phyloP scores from a whole-genome alignment of 2,113 vertebrate genomes.

The Gambusia affinis region DNA sequence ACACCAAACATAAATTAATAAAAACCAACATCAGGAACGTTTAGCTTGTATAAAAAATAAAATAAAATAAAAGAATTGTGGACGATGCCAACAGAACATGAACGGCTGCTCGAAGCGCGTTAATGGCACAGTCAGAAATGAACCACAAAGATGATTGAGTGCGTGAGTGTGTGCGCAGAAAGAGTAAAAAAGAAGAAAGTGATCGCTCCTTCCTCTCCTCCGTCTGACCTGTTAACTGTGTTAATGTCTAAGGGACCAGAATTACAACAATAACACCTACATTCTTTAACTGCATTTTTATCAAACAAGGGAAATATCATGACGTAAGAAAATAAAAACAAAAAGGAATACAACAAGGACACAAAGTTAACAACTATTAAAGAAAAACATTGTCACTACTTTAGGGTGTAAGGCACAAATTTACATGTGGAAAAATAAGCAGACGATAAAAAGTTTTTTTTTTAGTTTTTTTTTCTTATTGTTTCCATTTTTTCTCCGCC shows the following conservation, averaged over 20 bases:
- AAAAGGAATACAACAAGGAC: conserved; percentile 72
- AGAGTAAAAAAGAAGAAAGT: conserved; percentile 28
- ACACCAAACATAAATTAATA: conserved; percentile 66
- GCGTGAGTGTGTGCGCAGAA: conserved; percentile 19
- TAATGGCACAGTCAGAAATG: conserved; percentile 88
- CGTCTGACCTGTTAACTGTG: conserved; percentile 55
- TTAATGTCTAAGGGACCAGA: conserved; percentile 73
- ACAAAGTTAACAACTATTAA: conserved; percentile 84
- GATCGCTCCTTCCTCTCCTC: conserved; percentile 38
- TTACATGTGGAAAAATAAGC: conserved; percentile 97
- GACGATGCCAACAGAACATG: conserved; percentile 75
- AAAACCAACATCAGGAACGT: conserved; percentile 71
- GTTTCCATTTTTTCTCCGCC: conserved; percentile 34
- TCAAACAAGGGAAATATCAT: conserved; percentile 80
- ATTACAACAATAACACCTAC: conserved; percentile 82
- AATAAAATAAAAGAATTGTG: conserved; percentile 64
- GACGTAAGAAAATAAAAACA: conserved; percentile 69
- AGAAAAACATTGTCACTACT: conserved; percentile 94
- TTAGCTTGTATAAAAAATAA: conserved; percentile 65
- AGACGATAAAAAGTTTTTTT: conserved; percentile 85
- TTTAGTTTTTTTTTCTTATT: conserved; percentile 64
- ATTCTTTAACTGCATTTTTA: conserved; percentile 82
- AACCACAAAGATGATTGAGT: conserved; percentile 67
- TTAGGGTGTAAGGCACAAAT: conserved; percentile 99
- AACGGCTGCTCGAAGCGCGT: conserved; percentile 74